Conservation (phyloP, 1,140 invertebrate species). For the Wasmannia auropunctata region DNA sequence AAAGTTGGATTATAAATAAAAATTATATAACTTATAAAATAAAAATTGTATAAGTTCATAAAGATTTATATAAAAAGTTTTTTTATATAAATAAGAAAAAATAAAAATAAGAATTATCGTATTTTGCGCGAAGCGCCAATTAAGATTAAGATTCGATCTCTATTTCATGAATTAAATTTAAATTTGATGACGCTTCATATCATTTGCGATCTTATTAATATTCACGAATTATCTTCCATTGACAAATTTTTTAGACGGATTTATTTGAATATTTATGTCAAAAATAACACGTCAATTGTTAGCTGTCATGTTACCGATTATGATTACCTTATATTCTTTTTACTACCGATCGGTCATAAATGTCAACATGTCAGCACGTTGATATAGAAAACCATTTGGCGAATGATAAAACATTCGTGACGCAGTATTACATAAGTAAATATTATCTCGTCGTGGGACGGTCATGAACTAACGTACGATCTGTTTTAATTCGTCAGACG, state of each 20-base stretch:
- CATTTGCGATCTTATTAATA: neutral
- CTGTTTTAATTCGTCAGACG: neutral
- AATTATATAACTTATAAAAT: no score
- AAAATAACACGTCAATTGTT: neutral
- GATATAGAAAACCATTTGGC: neutral
- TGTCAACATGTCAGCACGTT: neutral
- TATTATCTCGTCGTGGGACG: neutral
- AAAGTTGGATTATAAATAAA: no score
- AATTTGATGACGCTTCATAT: neutral
- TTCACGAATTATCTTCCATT: neutral
- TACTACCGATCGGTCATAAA: conserved; percentile 1
- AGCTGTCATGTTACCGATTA: neutral
- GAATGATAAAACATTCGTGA: neutral
- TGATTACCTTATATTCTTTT: neutral
- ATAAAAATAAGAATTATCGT: no score
- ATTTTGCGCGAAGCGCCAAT: neutral
- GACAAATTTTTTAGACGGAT: neutral
- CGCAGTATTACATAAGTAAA: neutral
- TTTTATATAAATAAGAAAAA: no score
- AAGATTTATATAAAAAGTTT: no score
- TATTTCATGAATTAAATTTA: neutral
- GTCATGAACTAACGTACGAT: neutral
- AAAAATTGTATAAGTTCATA: no score
- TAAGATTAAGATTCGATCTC: neutral
- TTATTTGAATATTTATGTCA: neutral